Conservation (phyloP, 1,140 invertebrate species). For the Zelostemma sp. region DNA sequence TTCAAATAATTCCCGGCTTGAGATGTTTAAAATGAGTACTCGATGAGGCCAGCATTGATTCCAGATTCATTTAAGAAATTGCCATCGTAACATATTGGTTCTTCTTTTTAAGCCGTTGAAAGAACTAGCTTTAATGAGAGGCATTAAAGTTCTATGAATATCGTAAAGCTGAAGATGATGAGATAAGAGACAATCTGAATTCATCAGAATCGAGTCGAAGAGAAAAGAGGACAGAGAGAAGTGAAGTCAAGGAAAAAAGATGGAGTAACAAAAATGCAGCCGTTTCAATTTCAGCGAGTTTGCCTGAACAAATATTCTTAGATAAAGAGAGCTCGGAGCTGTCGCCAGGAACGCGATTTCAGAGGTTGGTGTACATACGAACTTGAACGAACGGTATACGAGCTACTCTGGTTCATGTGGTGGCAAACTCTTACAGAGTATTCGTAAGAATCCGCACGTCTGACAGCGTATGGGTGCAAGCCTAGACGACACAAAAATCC, state of each 20-base stretch:
- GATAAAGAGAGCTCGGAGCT: constrained; percentile 45
- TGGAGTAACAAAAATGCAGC: constrained; percentile 43
- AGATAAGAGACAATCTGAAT: constrained; percentile 15
- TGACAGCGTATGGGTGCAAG: constrained; percentile 20
- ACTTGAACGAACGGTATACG: constrained; percentile 12
- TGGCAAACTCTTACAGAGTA: constrained; percentile 3
- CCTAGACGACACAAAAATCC: constrained; percentile 49
- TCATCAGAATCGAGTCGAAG: constrained; percentile 32
- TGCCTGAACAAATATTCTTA: constrained; percentile 55
- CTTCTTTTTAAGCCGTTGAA: not conserved
- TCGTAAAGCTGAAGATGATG: constrained; percentile 10
- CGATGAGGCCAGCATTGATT: no score
- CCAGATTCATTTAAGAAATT: no score
- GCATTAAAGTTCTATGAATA: constrained; percentile 11
- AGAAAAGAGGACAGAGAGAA: constrained; percentile 11
- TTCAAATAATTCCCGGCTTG: no score
- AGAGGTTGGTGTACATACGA: constrained; percentile 34
- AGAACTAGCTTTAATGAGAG: not conserved
- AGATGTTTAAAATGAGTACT: no score
- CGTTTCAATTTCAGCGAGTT: constrained; percentile 51
- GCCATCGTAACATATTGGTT: no score
- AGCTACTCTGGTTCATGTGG: constrained; percentile 4
- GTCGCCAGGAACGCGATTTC: constrained; percentile 34
- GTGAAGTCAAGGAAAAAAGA: constrained; percentile 13
- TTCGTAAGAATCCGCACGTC: constrained; percentile 6